Evolutionary conservation across 2,888 invertebrate genomes (phyloP).

Genomic region (Phyllotreta cruciferae): DNA sequence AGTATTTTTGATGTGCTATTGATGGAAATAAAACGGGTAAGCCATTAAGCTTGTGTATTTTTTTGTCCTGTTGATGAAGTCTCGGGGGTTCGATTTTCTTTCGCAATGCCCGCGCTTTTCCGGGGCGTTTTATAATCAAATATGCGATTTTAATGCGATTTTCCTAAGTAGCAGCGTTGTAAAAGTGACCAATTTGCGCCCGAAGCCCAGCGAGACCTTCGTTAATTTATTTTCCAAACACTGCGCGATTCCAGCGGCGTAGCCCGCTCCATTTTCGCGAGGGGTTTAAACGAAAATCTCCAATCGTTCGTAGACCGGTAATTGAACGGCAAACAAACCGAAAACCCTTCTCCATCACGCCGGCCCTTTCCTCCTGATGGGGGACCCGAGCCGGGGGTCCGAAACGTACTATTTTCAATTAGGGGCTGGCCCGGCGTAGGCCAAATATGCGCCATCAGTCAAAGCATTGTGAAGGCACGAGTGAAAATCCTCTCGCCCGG

Average conservation of each 20-base stretch:
- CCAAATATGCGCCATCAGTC: constrained; percentile 41
- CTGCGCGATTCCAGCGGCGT: too few relatives aligned
- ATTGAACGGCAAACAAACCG: too few relatives aligned
- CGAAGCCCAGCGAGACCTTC: neutral
- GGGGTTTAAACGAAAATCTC: too few relatives aligned
- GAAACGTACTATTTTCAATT: constrained; percentile 40
- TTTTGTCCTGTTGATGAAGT: neutral
- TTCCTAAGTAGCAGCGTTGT: constrained; percentile 8
- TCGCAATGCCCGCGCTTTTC: neutral
- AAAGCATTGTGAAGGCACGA: constrained; percentile 41
- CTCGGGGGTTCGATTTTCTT: neutral
- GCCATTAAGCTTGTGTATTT: neutral
- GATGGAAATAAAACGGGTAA: too few relatives aligned
- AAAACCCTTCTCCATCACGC: too few relatives aligned
- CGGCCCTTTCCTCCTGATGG: too few relatives aligned
- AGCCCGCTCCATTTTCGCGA: too few relatives aligned
- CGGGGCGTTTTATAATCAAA: constrained; percentile 1
- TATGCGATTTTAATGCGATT: constrained; percentile 1
- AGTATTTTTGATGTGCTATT: too few relatives aligned
- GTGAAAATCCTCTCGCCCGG: constrained; percentile 33
- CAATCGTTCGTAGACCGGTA: too few relatives aligned
- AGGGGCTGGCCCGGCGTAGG: constrained; percentile 27
- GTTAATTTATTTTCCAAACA: too few relatives aligned
- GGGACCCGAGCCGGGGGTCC: too few relatives aligned
- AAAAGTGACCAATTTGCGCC: constrained; percentile 1